Percentiles rank a stretch among this genome's conserved stretches.
Evolutionary conservation across 2,113 vertebrate genomes (phyloP).

Genomic region (Dolichallabes microphthalmus): DNA sequence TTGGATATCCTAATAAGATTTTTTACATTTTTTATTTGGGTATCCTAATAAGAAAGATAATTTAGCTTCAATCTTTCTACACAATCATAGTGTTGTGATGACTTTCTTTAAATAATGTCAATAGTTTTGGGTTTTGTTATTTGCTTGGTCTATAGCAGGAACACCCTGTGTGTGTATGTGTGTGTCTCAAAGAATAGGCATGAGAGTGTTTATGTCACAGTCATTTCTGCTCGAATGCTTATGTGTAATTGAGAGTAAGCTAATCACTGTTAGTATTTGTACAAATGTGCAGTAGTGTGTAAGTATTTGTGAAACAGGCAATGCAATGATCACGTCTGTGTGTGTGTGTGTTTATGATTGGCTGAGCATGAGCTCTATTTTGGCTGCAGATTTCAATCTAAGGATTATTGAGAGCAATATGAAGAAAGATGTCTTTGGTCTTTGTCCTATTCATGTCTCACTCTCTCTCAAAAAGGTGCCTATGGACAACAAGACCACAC

Average conservation of each 20-base stretch:
- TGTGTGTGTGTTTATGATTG: slow-evolving; percentile 29
- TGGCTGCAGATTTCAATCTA: slow-evolving; percentile 22
- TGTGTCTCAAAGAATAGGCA: slow-evolving; percentile 10
- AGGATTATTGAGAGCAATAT: slow-evolving; percentile 18
- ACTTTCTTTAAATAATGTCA: slow-evolving; percentile 15
- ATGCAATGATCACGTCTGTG: slow-evolving; percentile 9
- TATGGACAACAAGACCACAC: background rate
- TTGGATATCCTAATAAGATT: background rate
- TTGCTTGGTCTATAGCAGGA: background rate
- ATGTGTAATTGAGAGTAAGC: slow-evolving; percentile 39
- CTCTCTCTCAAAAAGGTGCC: background rate
- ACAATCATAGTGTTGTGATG: slow-evolving; percentile 22
- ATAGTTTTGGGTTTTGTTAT: slow-evolving; percentile 8
- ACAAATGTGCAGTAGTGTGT: slow-evolving; percentile 37
- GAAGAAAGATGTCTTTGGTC: background rate
- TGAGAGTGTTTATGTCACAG: slow-evolving; percentile 36
- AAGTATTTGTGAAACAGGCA: slow-evolving; percentile 31
- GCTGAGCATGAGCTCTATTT: slow-evolving; percentile 30
- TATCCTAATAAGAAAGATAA: background rate
- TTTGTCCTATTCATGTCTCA: background rate
- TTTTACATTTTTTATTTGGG: too few relatives aligned
- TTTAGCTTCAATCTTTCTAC: background rate
- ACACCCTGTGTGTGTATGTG: slow-evolving; percentile 5
- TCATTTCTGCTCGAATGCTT: slow-evolving; percentile 34
- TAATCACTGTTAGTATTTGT: slow-evolving; percentile 37